Percentiles rank a stretch among this genome's conserved stretches.
Conservation (phyloP, 2,113 vertebrate genomes). For the Anarrhichthys ocellatus region DNA sequence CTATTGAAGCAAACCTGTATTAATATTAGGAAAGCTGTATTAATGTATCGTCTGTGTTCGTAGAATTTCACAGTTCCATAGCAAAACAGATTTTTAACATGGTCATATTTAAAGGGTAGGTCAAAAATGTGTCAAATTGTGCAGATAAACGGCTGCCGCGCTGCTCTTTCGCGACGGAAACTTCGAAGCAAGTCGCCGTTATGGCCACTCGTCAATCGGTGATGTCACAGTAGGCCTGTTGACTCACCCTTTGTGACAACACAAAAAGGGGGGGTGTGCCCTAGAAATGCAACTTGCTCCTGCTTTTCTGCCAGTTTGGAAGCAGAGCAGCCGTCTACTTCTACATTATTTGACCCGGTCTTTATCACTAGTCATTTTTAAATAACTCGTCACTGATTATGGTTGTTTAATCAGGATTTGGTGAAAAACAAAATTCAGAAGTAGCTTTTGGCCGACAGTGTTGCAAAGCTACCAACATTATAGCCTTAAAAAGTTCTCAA, state of each 20-base stretch:
- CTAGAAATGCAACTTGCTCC: not conserved
- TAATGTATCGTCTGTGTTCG: not conserved
- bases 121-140: not conserved
- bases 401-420: not conserved
- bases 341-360: not conserved
- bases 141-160: not conserved
- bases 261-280: not conserved
- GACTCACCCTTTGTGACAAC: not conserved
- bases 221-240: not conserved
- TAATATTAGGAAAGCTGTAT: not conserved
- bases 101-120: not conserved
- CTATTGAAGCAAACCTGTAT: not conserved
- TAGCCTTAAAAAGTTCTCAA: constrained; percentile 55
- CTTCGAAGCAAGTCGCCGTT: not conserved
- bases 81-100: not conserved
- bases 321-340: not conserved
- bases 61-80: not conserved
- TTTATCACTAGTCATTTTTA: not conserved
- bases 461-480: constrained; percentile 22
- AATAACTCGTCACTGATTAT: not conserved
- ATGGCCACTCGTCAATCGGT: not conserved
- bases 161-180: not conserved
- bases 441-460: not conserved
- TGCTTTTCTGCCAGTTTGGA: not conserved
- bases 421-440: not conserved